Evolutionary conservation across 2,113 vertebrate genomes (phyloP), one percentile per base, ranked within the genome.

Genomic region (Candoia aspera): DNA sequence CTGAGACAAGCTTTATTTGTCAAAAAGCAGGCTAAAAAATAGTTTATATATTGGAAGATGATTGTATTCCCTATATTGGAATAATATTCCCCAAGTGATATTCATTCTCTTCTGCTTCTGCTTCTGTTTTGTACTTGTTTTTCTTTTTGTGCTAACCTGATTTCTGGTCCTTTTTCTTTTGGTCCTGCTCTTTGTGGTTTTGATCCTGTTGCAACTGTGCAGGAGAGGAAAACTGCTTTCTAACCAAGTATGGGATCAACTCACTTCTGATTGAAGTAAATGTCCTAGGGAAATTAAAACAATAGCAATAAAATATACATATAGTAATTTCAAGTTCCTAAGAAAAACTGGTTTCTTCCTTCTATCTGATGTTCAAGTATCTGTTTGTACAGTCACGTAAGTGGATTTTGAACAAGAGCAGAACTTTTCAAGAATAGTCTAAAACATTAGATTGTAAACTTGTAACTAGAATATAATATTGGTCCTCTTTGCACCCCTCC

Each of bases 201-300:
- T 97, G 98, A 49, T 92, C 94, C 92, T 97, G 98, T 62, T 97
- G 98, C 93, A 96, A 93, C 9, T 95, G 97, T 37, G 92, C 49
- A 55, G 97, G 96, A 95, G 98, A 98, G 84, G 98, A 98, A 96
- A 99, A 99, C 96, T 99, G 99, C 94, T 99, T 99, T 90, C 98
- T 98, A 92, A 99, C 98, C 94, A 99, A 97, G 96, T 98, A 99
- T 0, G 99, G 99, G 92, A 99, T 97, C 95, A 99, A 94, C 95
- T 99, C 99, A 49, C 99, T 99, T 10, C 99, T 98, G 92, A 99
- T 98, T 37, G 99, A 99, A 62, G 98, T 98, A 95, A 99, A 98
- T 84, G 98, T 98, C 96, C 99, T 99, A 95, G 59, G 42, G 90
- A 96, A 94, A 95, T 91, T 15, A 91, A 93, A 55, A 90, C 8